phyloP scores from a whole-genome alignment of 2,888 invertebrate genomes.

The Calliopum simillimum region DNA sequence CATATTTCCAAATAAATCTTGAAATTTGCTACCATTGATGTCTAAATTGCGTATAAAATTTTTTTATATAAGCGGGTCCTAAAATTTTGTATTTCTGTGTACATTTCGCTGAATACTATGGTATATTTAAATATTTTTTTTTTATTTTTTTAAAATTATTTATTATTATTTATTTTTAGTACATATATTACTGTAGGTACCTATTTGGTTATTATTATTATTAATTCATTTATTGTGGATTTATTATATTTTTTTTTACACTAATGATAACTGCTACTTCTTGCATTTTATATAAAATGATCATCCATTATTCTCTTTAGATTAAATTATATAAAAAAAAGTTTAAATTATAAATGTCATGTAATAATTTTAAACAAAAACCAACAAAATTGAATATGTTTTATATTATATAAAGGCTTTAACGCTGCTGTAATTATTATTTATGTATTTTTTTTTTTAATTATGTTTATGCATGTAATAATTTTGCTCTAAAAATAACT shows the following conservation, averaged over 20 bases:
- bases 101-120: slow-evolving; percentile 13
- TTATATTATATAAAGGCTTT: slow-evolving; percentile 13
- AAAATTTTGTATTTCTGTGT: slow-evolving; percentile 43
- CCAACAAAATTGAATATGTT: slow-evolving; percentile 35
- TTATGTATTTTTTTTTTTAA: neutral
- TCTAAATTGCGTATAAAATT: slow-evolving; percentile 34
- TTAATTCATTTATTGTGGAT: slow-evolving; percentile 28
- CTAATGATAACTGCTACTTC: slow-evolving; percentile 30
- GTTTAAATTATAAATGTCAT: slow-evolving; percentile 36
- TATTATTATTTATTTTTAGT: slow-evolving; percentile 35
- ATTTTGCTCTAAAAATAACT: too few relatives aligned
- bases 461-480: neutral
- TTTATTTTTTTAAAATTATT: slow-evolving; percentile 37
- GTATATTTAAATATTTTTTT: slow-evolving; percentile 14
- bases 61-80: slow-evolving; percentile 45
- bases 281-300: slow-evolving; percentile 36
- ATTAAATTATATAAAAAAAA: slow-evolving; percentile 43
- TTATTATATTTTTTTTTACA: slow-evolving; percentile 29
- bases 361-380: slow-evolving; percentile 37
- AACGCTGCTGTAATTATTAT: slow-evolving; percentile 13
- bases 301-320: slow-evolving; percentile 34
- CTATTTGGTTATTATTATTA: slow-evolving; percentile 39
- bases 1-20: too few relatives aligned
- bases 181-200: slow-evolving; percentile 33
- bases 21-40: too few relatives aligned